A percentile compares a stretch with the other conserved stretches of the same genome.
phyloP scores from a whole-genome alignment of 2,888 invertebrate species.

The Operophtera brumata region DNA sequence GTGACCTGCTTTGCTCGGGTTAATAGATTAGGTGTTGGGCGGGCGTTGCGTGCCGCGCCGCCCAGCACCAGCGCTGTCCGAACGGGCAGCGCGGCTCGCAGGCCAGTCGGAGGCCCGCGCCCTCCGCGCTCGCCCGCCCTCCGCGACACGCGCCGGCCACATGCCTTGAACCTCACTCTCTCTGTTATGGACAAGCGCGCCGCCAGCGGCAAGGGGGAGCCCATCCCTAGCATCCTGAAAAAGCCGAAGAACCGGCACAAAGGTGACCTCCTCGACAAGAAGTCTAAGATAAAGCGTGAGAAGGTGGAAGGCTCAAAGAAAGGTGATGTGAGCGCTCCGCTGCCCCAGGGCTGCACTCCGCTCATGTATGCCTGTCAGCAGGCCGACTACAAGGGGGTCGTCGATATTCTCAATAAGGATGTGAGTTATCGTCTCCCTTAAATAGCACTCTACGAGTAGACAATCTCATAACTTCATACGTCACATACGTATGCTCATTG shows the following conservation, averaged over 20 bases:
- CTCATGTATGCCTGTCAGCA: conserved; percentile 97
- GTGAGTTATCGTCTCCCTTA: conserved; percentile 72
- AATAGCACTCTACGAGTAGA: conserved; percentile 9
- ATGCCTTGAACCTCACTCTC: conserved; percentile 49
- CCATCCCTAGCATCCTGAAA: conserved; percentile 75
- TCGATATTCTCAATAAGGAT: conserved; percentile 87
- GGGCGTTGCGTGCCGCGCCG: conserved; percentile 47
- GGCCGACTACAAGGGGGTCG: conserved; percentile 88
- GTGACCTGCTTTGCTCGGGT: conserved; percentile 69
- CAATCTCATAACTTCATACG: not conserved
- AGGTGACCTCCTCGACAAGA: conserved; percentile 70
- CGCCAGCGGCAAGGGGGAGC: conserved; percentile 66
- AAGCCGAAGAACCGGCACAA: conserved; percentile 64
- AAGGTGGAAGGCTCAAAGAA: conserved; percentile 63
- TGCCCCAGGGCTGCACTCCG: conserved; percentile 87
- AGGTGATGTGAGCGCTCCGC: conserved; percentile 63
- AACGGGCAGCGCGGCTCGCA: conserved; percentile 53
- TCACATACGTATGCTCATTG: not conserved
- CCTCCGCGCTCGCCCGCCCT: conserved; percentile 73
- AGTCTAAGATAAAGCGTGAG: conserved; percentile 71
- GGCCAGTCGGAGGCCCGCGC: conserved; percentile 73
- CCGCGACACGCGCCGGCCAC: conserved; percentile 45
- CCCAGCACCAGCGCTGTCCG: conserved; percentile 58
- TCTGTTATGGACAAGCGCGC: conserved; percentile 74
- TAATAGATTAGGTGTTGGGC: conserved; percentile 64